These are phyloP conservation scores for Berghia stephanieae DNA, from an alignment of 1,140 invertebrate species.

Conservation along the genomic window DNA sequence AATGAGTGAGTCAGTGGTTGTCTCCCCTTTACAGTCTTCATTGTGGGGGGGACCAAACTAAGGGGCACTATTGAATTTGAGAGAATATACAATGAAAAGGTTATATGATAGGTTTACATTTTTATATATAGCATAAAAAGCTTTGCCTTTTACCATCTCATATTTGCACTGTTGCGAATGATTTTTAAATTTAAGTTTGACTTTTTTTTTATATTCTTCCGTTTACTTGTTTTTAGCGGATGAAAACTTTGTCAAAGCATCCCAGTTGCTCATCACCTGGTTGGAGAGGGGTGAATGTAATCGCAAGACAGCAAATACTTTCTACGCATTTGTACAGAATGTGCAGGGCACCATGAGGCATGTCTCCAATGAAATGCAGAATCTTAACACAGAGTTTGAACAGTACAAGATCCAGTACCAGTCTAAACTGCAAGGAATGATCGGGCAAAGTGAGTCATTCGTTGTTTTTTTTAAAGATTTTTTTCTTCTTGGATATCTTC, in stretches of 20 bases:
- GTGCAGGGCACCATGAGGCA: constrained; percentile 89
- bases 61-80: too few species aligned
- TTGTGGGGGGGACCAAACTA: too few species aligned
- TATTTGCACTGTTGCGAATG: too few species aligned
- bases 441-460: constrained; percentile 63
- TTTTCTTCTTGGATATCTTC: too few species aligned
- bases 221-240: constrained; percentile 63
- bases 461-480: too few species aligned
- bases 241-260: constrained; percentile 67
- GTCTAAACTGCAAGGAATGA: constrained; percentile 53
- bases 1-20: too few species aligned
- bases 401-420: constrained; percentile 76
- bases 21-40: too few species aligned
- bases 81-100: too few species aligned
- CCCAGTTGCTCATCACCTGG: constrained; percentile 72
- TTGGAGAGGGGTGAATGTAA: constrained; percentile 90
- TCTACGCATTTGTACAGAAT: constrained; percentile 94
- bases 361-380: constrained; percentile 83
- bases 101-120: too few species aligned
- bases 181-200: too few species aligned
- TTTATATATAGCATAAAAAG: too few species aligned
- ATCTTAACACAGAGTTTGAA: constrained; percentile 85
- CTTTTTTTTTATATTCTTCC: constrained; percentile 10
- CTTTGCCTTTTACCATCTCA: too few species aligned
- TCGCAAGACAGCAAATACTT: constrained; percentile 86